Evolutionary conservation across 2,797 vertebrate genomes (phyloP).

Genomic region (Argentina silus): DNA sequence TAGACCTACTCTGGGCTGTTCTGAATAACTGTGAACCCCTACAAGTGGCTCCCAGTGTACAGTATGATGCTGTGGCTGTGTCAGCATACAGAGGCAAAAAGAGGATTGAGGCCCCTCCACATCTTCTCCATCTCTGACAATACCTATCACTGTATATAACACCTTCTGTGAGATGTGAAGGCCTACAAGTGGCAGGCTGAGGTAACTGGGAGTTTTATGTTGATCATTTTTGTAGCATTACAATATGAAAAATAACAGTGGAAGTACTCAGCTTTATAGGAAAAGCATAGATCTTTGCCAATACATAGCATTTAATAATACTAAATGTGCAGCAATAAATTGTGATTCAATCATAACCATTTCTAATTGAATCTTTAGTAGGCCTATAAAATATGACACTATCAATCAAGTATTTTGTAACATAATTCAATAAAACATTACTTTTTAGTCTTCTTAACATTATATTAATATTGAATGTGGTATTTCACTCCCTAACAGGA

Average conservation of each 20-base stretch:
- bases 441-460: neutral
- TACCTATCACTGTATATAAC: constrained; percentile 76
- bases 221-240: no score
- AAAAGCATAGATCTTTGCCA: neutral
- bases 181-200: constrained; percentile 91
- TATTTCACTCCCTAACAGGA: constrained; percentile 75
- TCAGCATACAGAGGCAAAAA: constrained; percentile 89
- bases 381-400: no score
- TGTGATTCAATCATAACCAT: neutral
- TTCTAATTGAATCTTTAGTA: no score
- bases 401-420: neutral
- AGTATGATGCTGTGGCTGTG: constrained; percentile 85
- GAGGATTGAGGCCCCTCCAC: constrained; percentile 70
- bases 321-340: neutral
- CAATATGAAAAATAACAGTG: no score
- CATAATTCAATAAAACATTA: neutral
- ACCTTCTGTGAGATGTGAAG: constrained; percentile 90
- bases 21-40: neutral
- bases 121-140: constrained; percentile 17
- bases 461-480: neutral
- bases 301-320: no score
- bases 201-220: constrained; percentile 91
- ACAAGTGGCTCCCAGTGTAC: constrained; percentile 70
- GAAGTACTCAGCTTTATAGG: neutral
- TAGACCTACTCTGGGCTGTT: neutral